Percentiles rank a stretch among this genome's conserved stretches.
Conservation (phyloP, 2,888 invertebrate genomes). For the Anarsia innoxiella region DNA sequence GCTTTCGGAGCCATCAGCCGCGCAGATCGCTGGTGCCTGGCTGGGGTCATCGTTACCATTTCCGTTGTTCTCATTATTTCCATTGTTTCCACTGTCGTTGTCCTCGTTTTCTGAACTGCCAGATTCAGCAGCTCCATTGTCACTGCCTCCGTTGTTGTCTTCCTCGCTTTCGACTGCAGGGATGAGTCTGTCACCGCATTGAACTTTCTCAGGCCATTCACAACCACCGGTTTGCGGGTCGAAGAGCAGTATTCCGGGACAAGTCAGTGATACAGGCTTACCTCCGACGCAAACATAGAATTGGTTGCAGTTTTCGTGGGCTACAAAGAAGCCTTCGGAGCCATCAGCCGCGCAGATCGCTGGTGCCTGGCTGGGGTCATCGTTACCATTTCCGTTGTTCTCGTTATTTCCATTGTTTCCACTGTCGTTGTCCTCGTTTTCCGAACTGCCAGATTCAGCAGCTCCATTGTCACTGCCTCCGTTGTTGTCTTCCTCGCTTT, state of each 20-base stretch:
- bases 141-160: too few relatives aligned
- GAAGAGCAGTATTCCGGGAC: slow-evolving; percentile 12
- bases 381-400: slow-evolving; percentile 15
- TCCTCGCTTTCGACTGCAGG: too few relatives aligned
- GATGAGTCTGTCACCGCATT: slow-evolving; percentile 23
- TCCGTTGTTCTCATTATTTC: slow-evolving; percentile 9
- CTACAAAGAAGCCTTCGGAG: slow-evolving; percentile 29
- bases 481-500: slow-evolving; percentile 1
- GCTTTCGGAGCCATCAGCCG: slow-evolving; percentile 25
- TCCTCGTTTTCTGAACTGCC: slow-evolving; percentile 19
- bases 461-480: slow-evolving; percentile 1
- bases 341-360: slow-evolving; percentile 26
- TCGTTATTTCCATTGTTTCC: background rate
- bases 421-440: slow-evolving; percentile 6
- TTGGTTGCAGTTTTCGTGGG: slow-evolving; percentile 36
- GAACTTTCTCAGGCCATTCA: slow-evolving; percentile 30
- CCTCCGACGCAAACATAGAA: slow-evolving; percentile 30
- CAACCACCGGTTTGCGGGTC: slow-evolving; percentile 23
- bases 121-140: slow-evolving; percentile 36
- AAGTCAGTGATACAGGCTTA: slow-evolving; percentile 19
- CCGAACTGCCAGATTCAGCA: slow-evolving; percentile 7
- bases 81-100: slow-evolving; percentile 8
- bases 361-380: slow-evolving; percentile 29
- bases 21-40: slow-evolving; percentile 19
- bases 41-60: slow-evolving; percentile 14